These are phyloP conservation scores for Dynastes tityus DNA, from an alignment of 2,888 invertebrate genomes.

Conservation along the genomic window DNA sequence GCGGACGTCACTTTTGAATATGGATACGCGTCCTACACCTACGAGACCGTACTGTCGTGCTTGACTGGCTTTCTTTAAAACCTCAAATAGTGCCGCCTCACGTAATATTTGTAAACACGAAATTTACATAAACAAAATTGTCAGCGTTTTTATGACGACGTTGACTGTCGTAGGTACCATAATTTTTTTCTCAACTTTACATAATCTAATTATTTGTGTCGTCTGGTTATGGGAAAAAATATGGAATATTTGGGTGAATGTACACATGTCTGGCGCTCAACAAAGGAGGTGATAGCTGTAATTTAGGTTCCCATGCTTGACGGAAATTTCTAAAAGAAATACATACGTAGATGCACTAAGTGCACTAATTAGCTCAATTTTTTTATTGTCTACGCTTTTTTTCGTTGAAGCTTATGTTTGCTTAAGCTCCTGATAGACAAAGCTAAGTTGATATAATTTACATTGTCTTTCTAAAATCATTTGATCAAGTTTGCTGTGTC, in stretches of 20 bases:
- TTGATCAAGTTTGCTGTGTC: too few relatives aligned
- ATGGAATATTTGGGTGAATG: neutral
- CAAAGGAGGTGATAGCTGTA: constrained; percentile 3
- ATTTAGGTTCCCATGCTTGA: neutral
- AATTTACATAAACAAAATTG: constrained; percentile 38
- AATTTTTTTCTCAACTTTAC: constrained; percentile 23
- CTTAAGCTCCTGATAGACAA: too few relatives aligned
- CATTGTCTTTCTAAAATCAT: too few relatives aligned
- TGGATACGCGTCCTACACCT: constrained; percentile 33
- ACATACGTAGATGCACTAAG: too few relatives aligned
- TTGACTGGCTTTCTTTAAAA: constrained; percentile 18
- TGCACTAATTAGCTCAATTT: too few relatives aligned
- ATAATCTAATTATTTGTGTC: constrained; percentile 13
- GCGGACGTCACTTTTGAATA: constrained; percentile 35
- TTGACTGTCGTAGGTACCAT: constrained; percentile 19
- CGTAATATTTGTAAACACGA: constrained; percentile 39
- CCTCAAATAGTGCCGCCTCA: constrained; percentile 30
- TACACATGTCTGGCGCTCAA: neutral
- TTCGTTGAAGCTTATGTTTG: too few relatives aligned
- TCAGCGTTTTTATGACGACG: constrained; percentile 20
- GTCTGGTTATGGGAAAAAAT: constrained; percentile 5
- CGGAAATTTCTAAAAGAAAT: too few relatives aligned
- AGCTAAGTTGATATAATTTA: too few relatives aligned
- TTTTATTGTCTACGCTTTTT: too few relatives aligned
- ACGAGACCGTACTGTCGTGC: neutral